A percentile compares a stretch with the other conserved stretches of the same genome.
Conservation (phyloP, 2,113 vertebrate genomes). For the Tricholaema leucomelas region DNA sequence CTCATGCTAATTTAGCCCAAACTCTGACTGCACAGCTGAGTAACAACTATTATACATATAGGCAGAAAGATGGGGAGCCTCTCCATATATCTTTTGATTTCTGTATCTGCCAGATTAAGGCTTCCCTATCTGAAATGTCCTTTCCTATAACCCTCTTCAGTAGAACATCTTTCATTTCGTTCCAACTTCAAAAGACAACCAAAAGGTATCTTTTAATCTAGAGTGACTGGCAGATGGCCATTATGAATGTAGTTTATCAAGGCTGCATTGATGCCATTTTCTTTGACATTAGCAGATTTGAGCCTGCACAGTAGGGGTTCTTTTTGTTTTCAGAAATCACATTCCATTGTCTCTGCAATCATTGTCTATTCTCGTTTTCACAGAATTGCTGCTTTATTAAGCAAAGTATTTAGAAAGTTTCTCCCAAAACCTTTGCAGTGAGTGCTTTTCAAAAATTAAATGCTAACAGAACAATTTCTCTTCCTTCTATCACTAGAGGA, state of each 20-base stretch:
- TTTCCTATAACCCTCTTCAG: neutral
- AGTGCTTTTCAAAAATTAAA: slow-evolving; percentile 32
- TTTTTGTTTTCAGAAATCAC: neutral
- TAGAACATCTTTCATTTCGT: neutral
- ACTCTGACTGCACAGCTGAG: neutral
- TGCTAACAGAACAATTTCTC: neutral
- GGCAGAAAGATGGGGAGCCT: neutral
- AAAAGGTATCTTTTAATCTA: neutral
- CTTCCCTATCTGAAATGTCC: neutral
- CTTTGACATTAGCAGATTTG: neutral
- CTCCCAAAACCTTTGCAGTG: neutral
- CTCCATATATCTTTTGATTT: neutral
- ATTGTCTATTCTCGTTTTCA: slow-evolving; percentile 26
- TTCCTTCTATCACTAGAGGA: neutral
- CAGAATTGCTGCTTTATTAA: slow-evolving; percentile 31
- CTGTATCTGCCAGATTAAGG: neutral
- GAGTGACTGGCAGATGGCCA: neutral
- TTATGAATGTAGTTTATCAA: neutral
- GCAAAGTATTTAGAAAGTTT: slow-evolving; percentile 21
- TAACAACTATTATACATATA: neutral
- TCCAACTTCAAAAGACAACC: neutral
- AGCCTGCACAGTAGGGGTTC: neutral
- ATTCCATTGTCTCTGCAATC: slow-evolving; percentile 23
- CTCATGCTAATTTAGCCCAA: neutral
- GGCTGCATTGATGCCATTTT: neutral